phyloP scores from a whole-genome alignment of 2,888 invertebrate genomes.

The Neria commutata region DNA sequence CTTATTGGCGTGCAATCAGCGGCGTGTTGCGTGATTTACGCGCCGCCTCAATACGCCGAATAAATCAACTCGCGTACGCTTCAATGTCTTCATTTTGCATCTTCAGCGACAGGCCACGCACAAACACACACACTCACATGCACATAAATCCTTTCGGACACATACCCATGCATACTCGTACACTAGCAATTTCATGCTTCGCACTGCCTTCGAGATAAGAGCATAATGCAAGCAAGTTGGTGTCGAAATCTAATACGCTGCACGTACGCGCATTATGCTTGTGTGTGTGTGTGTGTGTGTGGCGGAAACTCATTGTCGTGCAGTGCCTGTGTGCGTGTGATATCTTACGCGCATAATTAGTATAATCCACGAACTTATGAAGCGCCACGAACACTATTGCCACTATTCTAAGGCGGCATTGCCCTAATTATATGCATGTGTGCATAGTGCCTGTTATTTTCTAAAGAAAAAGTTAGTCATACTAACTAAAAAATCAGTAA shows the following conservation, averaged over 20 bases:
- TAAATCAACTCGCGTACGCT: background rate
- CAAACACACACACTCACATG: background rate
- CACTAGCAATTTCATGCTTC: too few relatives aligned
- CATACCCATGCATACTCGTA: too few relatives aligned
- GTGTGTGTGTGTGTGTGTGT: background rate
- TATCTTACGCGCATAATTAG: conserved; percentile 45
- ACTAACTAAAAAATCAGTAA: too few relatives aligned
- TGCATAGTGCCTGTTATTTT: too few relatives aligned
- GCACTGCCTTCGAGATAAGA: conserved; percentile 39
- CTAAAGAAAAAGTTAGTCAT: too few relatives aligned
- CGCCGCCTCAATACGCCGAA: background rate
- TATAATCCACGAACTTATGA: conserved; percentile 52
- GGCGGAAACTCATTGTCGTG: background rate
- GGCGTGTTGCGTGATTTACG: background rate
- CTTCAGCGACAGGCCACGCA: background rate
- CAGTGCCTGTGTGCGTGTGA: background rate
- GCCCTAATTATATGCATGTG: too few relatives aligned
- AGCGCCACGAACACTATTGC: too few relatives aligned
- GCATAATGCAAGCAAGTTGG: conserved; percentile 49
- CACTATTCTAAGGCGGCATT: too few relatives aligned
- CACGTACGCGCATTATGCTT: background rate
- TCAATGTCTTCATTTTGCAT: conserved; percentile 7
- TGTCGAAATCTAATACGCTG: conserved; percentile 19
- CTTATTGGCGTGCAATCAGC: background rate
- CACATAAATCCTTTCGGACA: background rate